These are phyloP conservation scores for Hypomecis atomaria DNA, from an alignment of 2,888 invertebrate genomes.

Conservation along the genomic window DNA sequence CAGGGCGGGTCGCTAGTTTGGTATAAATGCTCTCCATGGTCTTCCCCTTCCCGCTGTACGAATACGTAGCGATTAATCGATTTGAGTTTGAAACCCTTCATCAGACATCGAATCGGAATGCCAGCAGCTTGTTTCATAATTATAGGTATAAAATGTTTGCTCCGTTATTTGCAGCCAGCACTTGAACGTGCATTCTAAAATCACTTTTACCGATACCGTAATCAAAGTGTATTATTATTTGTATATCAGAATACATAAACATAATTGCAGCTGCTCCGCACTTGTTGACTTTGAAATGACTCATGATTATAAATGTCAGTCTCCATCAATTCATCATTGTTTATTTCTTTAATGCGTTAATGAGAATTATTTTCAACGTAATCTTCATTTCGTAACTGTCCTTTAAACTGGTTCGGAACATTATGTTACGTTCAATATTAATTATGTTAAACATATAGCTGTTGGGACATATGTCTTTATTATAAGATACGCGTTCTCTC, in stretches of 20 bases:
- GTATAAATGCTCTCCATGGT: background rate
- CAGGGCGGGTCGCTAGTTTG: no score
- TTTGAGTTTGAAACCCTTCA: background rate
- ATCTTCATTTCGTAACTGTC: constrained; percentile 11
- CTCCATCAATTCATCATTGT: background rate
- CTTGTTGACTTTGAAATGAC: constrained; percentile 22
- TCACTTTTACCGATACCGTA: constrained; percentile 1
- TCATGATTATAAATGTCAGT: constrained; percentile 3
- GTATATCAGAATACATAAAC: background rate
- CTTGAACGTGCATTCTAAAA: constrained; percentile 14
- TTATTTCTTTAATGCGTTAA: constrained; percentile 11
- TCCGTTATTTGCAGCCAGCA: constrained; percentile 12
- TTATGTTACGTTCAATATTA: constrained; percentile 30
- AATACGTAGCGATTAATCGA: no score
- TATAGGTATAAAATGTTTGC: background rate
- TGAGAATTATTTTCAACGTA: constrained; percentile 1
- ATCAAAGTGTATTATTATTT: constrained; percentile 19
- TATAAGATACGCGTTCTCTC: background rate
- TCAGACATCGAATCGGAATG: background rate
- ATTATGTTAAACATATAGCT: constrained; percentile 10
- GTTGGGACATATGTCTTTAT: background rate
- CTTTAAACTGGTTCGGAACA: background rate
- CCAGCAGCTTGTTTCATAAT: constrained; percentile 3
- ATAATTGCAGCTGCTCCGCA: constrained; percentile 17
- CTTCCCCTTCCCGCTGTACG: no score